These are phyloP conservation scores for Paguma larvata DNA, from an alignment of 2,797 vertebrate species.

Conservation along the genomic window DNA sequence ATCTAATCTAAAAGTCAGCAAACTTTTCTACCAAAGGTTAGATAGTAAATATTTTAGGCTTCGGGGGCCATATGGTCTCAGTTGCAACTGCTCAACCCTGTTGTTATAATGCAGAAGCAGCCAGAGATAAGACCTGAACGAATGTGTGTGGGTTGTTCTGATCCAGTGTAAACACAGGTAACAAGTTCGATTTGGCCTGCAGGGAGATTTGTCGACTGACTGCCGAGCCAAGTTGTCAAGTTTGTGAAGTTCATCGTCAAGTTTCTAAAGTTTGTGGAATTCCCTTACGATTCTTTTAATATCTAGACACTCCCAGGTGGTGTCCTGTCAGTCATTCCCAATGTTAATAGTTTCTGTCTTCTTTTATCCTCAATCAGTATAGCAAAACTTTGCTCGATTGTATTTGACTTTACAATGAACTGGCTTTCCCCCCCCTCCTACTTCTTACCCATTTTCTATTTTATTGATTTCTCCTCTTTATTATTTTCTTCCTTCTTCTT, in stretches of 20 bases:
- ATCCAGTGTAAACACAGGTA: conserved; percentile 25
- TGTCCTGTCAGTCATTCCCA: background rate
- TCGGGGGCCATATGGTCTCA: background rate
- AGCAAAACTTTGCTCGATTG: background rate
- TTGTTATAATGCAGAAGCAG: background rate
- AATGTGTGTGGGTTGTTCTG: conserved; percentile 5
- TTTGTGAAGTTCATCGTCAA: background rate
- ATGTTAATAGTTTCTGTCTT: conserved; percentile 3
- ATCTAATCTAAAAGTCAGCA: background rate
- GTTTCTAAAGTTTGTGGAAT: background rate
- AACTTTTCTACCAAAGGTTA: conserved; percentile 4
- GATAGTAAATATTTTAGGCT: background rate
- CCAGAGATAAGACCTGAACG: background rate
- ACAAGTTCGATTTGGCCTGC: background rate
- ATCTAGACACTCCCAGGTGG: background rate
- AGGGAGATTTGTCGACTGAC: background rate
- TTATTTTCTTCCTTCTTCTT: conserved; percentile 31
- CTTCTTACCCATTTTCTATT: background rate
- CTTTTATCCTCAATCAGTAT: background rate
- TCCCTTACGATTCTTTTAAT: background rate
- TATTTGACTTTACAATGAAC: conserved; percentile 8
- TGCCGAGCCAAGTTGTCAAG: background rate
- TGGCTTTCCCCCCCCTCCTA: background rate
- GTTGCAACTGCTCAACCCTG: background rate
- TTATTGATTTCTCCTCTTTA: conserved; percentile 15